These are phyloP conservation scores for Pardalotus punctatus DNA, from an alignment of 2,113 vertebrate genomes.

Conservation along the genomic window DNA sequence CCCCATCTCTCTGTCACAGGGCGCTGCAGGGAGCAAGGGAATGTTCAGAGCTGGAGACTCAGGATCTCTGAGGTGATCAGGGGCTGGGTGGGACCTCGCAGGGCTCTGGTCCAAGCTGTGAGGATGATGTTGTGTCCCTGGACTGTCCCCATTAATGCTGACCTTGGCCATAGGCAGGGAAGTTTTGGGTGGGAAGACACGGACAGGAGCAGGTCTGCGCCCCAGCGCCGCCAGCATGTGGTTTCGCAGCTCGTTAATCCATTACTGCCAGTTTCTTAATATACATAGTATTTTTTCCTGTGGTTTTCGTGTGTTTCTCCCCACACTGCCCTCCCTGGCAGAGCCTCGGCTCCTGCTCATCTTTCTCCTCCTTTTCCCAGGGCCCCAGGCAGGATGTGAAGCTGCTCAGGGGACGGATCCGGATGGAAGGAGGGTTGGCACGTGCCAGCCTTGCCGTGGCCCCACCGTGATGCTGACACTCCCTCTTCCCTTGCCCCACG, in stretches of 20 bases:
- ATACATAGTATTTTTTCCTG: not conserved
- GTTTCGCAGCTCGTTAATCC: slow-evolving; percentile 52
- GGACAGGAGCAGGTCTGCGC: not conserved
- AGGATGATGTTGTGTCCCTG: fast-evolving
- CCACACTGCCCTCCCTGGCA: not conserved
- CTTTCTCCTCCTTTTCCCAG: not conserved
- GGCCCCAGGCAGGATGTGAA: slow-evolving; percentile 36
- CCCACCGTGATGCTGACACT: not conserved
- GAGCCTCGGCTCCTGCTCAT: not conserved
- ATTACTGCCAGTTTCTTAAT: slow-evolving; percentile 11
- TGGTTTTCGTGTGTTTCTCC: not conserved
- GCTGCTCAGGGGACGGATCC: not conserved
- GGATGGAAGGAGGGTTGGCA: not conserved
- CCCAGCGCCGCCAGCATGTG: not conserved
- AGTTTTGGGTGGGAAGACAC: not conserved
- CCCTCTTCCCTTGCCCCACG: not conserved
- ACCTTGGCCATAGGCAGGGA: not conserved
- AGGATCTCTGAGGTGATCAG: slow-evolving; percentile 62
- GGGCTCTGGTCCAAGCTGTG: not conserved
- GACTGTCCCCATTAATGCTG: fast-evolving
- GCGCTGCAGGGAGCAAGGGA: not conserved
- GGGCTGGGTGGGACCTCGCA: not conserved
- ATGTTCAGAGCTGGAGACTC: slow-evolving; percentile 40
- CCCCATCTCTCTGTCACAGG: not conserved
- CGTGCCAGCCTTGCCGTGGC: not conserved